Base-by-base conservation (phyloP, 2,888 invertebrate genomes). In the Thecocarcelia acutangulata region DNA sequence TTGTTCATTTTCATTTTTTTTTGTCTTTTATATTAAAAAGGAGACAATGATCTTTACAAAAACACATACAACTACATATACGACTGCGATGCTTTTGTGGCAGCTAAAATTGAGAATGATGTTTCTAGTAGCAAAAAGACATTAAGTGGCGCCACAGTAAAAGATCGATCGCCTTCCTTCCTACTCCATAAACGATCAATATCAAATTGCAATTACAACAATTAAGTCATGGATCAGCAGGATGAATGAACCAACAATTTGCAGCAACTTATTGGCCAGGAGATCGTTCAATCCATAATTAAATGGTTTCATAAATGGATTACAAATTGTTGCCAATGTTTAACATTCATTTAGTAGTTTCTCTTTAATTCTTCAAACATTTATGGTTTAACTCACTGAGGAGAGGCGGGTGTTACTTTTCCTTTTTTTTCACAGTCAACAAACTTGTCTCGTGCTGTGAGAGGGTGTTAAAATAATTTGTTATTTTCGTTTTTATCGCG, bases 181-280 rank as follows among this genome's bases (percentile, higher is more conserved):
- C 69, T 72, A 56, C 52, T 50, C 69, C 74, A 78, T 54, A 78
- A 78, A 58, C 33, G 82, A 82, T 82, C 78, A 21, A 66, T 75
- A 78, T 82, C 82, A 82, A 24, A 54, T 40, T 37, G 64, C 78
- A 82, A 78, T 78, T 78, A 82, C 70, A 75, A 75, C 78, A 82
- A 82, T 82, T 82, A 82, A 82, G 82, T 72, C 78, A 75, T 78
- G 78, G 82, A 82, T 82, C 70, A 70, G 46, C 78, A 64, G 61
- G 54, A 68, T 68, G 61, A 48, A 19, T 48, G 46, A 33, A 33
- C 33, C 8, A 61, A 28, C 56, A 63, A 56, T 63, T 59, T 52
- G 19, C 52, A 52, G 54, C 68, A 54, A 50, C n/a, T 59, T 59
- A 24, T n/a, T 12, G 24, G 68, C 50, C 40, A 46, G 19, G 42